Percentiles rank a stretch among this genome's conserved stretches.
Conservation (phyloP, 1,140 invertebrate species). For the Aporrectodea caliginosa region DNA sequence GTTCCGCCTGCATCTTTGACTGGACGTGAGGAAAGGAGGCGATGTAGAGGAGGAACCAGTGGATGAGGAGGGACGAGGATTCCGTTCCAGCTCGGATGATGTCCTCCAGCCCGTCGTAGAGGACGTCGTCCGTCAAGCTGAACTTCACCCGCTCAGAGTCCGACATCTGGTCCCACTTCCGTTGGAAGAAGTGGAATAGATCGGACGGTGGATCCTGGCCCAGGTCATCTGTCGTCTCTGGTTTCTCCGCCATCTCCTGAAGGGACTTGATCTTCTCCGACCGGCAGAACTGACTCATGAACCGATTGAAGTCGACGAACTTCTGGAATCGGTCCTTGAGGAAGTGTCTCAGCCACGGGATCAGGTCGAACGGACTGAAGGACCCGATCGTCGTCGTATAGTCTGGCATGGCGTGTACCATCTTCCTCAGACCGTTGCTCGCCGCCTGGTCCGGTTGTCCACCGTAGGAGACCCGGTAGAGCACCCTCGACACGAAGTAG, state of each 20-base stretch:
- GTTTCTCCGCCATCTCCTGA: no score
- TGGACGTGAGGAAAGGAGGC: constrained; percentile 8
- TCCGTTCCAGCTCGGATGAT: constrained; percentile 17
- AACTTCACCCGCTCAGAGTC: constrained; percentile 8
- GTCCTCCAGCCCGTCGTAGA: constrained; percentile 14
- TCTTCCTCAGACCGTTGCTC: background rate
- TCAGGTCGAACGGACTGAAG: constrained; percentile 15
- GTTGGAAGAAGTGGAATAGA: constrained; percentile 1
- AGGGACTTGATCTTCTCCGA: background rate
- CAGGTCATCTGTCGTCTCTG: background rate
- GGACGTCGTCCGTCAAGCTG: background rate
- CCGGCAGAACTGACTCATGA: constrained; percentile 4
- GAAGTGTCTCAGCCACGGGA: background rate
- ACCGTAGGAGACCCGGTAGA: constrained; percentile 9
- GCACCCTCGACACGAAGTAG: constrained; percentile 5
- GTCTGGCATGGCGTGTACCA: constrained; percentile 5
- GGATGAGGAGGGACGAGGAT: constrained; percentile 11
- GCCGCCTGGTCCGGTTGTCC: background rate
- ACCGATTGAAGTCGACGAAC: constrained; percentile 8
- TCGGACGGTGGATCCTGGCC: background rate
- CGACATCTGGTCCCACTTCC: background rate
- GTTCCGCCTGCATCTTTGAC: background rate
- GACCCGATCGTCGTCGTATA: constrained; percentile 16
- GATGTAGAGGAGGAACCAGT: constrained; percentile 6
- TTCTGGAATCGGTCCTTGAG: background rate